phyloP scores from a whole-genome alignment of 2,888 invertebrate genomes.

The Drosophila demipolita region DNA sequence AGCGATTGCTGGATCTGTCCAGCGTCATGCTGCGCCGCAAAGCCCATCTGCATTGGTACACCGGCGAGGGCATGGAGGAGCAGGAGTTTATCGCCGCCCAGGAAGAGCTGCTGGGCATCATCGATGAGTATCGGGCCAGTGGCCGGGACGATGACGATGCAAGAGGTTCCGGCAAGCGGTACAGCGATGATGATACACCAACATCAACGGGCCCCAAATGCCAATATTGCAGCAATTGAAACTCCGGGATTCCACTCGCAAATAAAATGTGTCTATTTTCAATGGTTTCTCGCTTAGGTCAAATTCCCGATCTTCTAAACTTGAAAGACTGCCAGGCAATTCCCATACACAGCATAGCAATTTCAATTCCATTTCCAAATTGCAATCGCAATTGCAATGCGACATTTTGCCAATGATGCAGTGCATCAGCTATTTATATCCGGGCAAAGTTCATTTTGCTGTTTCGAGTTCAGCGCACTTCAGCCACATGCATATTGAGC shows the following conservation, averaged over 20 bases:
- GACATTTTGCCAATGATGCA: constrained; percentile 44
- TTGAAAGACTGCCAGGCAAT: constrained; percentile 47
- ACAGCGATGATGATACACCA: constrained; percentile 1
- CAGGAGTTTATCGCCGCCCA: constrained; percentile 94
- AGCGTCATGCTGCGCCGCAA: constrained; percentile 93
- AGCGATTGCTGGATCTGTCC: constrained; percentile 91
- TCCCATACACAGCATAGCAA: neutral
- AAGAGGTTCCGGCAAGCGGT: neutral
- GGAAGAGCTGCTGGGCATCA: constrained; percentile 90
- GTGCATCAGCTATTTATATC: constrained; percentile 42
- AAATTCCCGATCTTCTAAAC: constrained; percentile 64
- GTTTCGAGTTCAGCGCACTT: constrained; percentile 52
- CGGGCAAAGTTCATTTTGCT: constrained; percentile 42
- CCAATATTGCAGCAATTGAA: constrained; percentile 40
- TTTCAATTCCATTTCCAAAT: constrained; percentile 11
- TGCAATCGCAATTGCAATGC: constrained; percentile 10
- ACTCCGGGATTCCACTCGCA: neutral
- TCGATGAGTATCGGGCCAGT: constrained; percentile 87
- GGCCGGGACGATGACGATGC: constrained; percentile 32
- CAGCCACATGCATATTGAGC: constrained; percentile 1
- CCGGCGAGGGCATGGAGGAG: constrained; percentile 95
- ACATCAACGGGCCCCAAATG: constrained; percentile 26
- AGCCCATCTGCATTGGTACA: constrained; percentile 95
- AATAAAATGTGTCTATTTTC: constrained; percentile 7
- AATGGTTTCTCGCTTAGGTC: constrained; percentile 27